phyloP scores from a whole-genome alignment of 2,113 vertebrate genomes.

The Jaculus jaculus region DNA sequence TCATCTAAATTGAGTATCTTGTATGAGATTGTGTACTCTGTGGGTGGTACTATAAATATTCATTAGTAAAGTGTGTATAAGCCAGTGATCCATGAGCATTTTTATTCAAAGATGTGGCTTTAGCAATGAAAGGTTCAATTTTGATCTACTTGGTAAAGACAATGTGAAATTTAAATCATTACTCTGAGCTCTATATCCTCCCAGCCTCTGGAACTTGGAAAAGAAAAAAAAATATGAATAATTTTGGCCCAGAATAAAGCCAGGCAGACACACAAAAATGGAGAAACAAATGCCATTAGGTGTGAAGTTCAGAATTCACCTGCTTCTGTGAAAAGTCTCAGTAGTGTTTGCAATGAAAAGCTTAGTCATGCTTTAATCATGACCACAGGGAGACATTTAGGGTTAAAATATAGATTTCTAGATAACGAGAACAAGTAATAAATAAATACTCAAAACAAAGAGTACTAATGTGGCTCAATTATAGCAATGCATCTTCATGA shows the following conservation, averaged over 20 bases:
- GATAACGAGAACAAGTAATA: slow-evolving; percentile 77
- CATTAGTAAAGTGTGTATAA: slow-evolving; percentile 65
- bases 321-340: slow-evolving; percentile 60
- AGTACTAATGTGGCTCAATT: slow-evolving; percentile 65
- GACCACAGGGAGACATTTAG: slow-evolving; percentile 85
- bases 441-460: slow-evolving; percentile 76
- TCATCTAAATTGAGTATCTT: slow-evolving; percentile 50
- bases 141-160: slow-evolving; percentile 48
- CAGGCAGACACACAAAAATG: slow-evolving; percentile 51
- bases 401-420: slow-evolving; percentile 85
- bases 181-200: neutral
- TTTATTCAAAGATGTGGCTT: slow-evolving; percentile 56
- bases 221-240: slow-evolving; percentile 41
- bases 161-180: slow-evolving; percentile 28
- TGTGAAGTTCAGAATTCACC: slow-evolving; percentile 60
- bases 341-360: slow-evolving; percentile 84
- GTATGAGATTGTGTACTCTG: slow-evolving; percentile 45
- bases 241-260: slow-evolving; percentile 36
- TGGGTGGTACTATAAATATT: slow-evolving; percentile 72
- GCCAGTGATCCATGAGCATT: slow-evolving; percentile 43
- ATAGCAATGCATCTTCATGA: slow-evolving; percentile 46
- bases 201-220: slow-evolving; percentile 52
- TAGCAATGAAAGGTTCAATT: slow-evolving; percentile 50
- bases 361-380: slow-evolving; percentile 83
- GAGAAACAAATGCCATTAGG: slow-evolving; percentile 72